Evolutionary conservation across 2,888 invertebrate species (phyloP).

Genomic region (Pachliopta kotzebuea): DNA sequence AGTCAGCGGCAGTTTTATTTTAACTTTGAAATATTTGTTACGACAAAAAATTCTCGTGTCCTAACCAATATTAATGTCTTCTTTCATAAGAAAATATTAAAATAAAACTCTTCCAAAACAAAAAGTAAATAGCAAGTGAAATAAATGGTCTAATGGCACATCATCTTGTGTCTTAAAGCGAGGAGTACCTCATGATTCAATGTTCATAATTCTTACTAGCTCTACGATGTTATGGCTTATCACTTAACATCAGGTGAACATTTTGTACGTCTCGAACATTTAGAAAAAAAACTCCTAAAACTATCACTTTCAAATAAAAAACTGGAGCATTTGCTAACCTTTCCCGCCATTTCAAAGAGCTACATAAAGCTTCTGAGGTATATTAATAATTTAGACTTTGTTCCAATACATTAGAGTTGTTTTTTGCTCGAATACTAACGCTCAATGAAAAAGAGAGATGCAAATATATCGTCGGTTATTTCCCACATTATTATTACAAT

Average conservation of each 20-base stretch:
- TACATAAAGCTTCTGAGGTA: constrained; percentile 29
- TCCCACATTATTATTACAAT: constrained; percentile 39
- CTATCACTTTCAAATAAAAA: constrained; percentile 1
- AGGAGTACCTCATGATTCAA: no score
- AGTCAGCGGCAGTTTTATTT: constrained; percentile 14
- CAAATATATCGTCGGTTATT: constrained; percentile 35
- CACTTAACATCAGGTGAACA: no score
- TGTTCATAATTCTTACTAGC: no score
- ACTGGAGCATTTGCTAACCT: constrained; percentile 37
- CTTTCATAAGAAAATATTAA: neutral
- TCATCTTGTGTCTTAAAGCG: no score
- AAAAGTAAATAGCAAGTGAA: no score
- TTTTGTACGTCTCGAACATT: neutral
- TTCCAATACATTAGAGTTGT: neutral
- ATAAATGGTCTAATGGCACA: no score
- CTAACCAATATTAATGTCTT: no score
- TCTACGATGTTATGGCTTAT: no score
- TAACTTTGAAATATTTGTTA: constrained; percentile 3
- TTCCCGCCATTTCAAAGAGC: constrained; percentile 59
- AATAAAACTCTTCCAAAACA: no score
- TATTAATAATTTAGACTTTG: neutral
- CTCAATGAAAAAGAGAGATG: constrained; percentile 34
- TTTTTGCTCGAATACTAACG: neutral
- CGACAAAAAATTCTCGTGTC: neutral
- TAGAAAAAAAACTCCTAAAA: neutral